Evolutionary conservation across 2,888 invertebrate genomes (phyloP).

Genomic region (Drosophila vallismaia): DNA sequence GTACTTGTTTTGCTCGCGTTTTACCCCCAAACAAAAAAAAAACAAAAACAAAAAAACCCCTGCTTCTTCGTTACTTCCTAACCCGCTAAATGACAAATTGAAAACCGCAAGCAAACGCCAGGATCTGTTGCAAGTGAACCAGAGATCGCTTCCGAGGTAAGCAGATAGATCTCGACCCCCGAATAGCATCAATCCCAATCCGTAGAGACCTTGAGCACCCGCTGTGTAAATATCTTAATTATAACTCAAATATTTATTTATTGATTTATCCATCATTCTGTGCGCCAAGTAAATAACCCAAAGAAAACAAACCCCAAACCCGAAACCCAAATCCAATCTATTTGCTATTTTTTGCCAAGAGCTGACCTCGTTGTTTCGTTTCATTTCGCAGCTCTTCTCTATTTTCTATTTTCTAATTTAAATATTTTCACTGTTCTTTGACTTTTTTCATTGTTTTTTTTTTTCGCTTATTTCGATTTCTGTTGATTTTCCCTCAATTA

Average conservation of each 20-base stretch:
- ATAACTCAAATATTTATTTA: slow-evolving; percentile 32
- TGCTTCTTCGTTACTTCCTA: slow-evolving; percentile 29
- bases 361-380: slow-evolving; percentile 60
- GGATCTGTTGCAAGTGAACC: slow-evolving; percentile 57
- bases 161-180: slow-evolving; percentile 33
- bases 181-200: slow-evolving; percentile 2
- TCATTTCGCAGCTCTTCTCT: slow-evolving; percentile 6
- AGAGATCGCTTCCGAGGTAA: slow-evolving; percentile 61
- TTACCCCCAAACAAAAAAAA: neutral
- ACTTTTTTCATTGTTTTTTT: slow-evolving; percentile 25
- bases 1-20: slow-evolving; percentile 25
- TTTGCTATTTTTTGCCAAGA: slow-evolving; percentile 34
- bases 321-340: slow-evolving; percentile 17
- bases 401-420: slow-evolving; percentile 9
- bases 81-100: slow-evolving; percentile 20
- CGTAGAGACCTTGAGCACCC: slow-evolving; percentile 30
- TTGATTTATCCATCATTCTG: slow-evolving; percentile 39
- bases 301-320: slow-evolving; percentile 19
- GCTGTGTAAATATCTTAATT: slow-evolving; percentile 40
- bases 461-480: slow-evolving; percentile 37
- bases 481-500: slow-evolving; percentile 42
- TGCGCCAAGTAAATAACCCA: slow-evolving; percentile 49
- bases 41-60: slow-evolving; percentile 2
- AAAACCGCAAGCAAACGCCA: slow-evolving; percentile 41
- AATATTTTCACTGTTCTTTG: slow-evolving; percentile 18